Evolutionary conservation across 1,140 invertebrate genomes (phyloP).

Genomic region (Bombus consobrinus): DNA sequence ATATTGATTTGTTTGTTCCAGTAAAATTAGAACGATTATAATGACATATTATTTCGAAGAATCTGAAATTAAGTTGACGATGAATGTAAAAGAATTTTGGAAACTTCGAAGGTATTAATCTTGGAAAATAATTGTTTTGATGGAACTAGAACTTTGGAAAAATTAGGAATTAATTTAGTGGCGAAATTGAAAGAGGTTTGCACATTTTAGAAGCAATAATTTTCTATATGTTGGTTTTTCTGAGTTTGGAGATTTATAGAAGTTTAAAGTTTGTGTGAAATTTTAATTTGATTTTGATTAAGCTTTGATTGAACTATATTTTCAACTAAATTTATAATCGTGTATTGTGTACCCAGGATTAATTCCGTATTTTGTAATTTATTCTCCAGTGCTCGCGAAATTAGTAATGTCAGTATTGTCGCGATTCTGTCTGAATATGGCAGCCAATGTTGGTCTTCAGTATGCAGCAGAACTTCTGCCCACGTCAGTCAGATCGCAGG

Average conservation of each 20-base stretch:
- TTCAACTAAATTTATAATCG: not conserved
- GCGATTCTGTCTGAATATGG: constrained; percentile 84
- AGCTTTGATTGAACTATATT: not conserved
- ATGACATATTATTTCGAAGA: not conserved
- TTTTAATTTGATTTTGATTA: not conserved
- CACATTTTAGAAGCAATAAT: too few relatives aligned
- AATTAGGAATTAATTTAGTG: too few relatives aligned
- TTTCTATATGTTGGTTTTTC: too few relatives aligned
- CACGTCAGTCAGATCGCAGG: constrained; percentile 86
- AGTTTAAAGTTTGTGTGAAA: not conserved
- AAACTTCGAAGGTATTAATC: too few relatives aligned
- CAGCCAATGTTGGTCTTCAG: constrained; percentile 86
- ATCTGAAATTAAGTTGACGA: not conserved
- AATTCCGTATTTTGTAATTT: not conserved
- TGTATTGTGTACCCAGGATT: not conserved
- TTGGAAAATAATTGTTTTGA: not conserved
- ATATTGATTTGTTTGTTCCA: not conserved
- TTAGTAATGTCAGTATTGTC: constrained; percentile 82
- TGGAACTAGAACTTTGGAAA: too few relatives aligned
- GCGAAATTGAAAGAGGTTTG: too few relatives aligned
- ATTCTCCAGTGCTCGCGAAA: constrained; percentile 64
- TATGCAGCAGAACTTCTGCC: constrained; percentile 86
- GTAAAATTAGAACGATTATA: not conserved
- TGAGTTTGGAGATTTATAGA: not conserved
- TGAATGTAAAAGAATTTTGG: not conserved